Evolutionary conservation across 2,113 vertebrate species (phyloP).

Genomic region (Urocynchramus pylzowi): DNA sequence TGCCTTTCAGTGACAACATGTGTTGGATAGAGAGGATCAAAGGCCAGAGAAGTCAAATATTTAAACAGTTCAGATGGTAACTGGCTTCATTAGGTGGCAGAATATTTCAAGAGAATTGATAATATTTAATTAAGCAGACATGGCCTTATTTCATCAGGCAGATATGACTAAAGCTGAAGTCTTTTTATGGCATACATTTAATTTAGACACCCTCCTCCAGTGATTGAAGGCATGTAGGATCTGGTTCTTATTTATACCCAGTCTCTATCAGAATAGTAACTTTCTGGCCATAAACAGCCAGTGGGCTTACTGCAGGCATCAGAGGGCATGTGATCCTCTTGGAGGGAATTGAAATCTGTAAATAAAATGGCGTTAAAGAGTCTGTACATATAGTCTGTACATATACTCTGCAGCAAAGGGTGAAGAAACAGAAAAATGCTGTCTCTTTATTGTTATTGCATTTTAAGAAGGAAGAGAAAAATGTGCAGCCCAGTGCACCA

Average conservation of each 20-base stretch:
- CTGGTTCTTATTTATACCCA: slow-evolving; percentile 37
- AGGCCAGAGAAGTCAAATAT: neutral
- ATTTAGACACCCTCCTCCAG: neutral
- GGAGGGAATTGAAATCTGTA: neutral
- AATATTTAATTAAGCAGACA: slow-evolving; percentile 24
- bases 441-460: neutral
- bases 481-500: neutral
- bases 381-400: neutral
- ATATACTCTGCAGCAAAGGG: neutral
- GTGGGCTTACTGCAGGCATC: neutral
- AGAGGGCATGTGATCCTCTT: neutral
- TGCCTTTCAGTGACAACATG: neutral
- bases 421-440: neutral
- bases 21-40: neutral
- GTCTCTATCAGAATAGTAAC: slow-evolving; percentile 1
- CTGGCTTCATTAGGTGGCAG: slow-evolving; percentile 16
- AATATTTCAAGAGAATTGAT: slow-evolving; percentile 27
- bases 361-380: neutral
- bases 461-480: neutral
- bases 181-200: slow-evolving; percentile 25
- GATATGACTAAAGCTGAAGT: neutral
- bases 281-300: slow-evolving; percentile 1
- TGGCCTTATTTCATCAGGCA: slow-evolving; percentile 6
- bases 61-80: slow-evolving; percentile 4
- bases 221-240: neutral